Evolutionary conservation across 2,888 invertebrate species (phyloP), one percentile per base, ranked within the genome.

Genomic region (Heliconius erato): DNA sequence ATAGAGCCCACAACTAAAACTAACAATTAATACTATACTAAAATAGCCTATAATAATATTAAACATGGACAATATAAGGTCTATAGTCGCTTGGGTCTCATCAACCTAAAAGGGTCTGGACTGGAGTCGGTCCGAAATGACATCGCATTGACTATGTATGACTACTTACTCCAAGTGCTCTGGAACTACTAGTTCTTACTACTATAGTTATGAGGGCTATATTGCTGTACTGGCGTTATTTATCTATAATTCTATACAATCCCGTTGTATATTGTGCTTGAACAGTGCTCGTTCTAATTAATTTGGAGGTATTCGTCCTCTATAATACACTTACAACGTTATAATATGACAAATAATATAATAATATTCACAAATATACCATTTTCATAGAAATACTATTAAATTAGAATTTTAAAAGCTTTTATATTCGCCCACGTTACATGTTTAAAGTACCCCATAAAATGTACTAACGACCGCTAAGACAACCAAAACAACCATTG

Each of bases 71-170:
- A 28, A 80, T 82, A 88, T 90, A 91, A 87, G 84, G 85, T 78
- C 63, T 76, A 86, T 81, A 87, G 82, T 87, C 79, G 85, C 83
- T 82, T 85, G 84, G 79, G 84, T 84, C 85, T 92, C 91, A 93
- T 93, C 92, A 91, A 90, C 91, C 92, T 84, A 84, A 93, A 93
- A 91, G 92, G 92, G 91, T 89, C 90, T 89, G 84, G 85, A 81
- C 80, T 82, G 84, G 87, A 87, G 88, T 85, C 86, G 86, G 86
- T 84, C 84, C 85, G 85, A 87, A 87, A 88, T 86, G 87, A 87
- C 88, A 84, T 86, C 86, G 85, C 91, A 93, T 93, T 93, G 93
- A 93, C 93, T 94, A 94, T 94, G 93, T 90, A 94, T 94, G 92
- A 84, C 82, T 82, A 82, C 80, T 83, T 80, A 83, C 65, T 65